Evolutionary conservation across 2,113 vertebrate species (phyloP), one percentile per base, ranked within the genome.

Genomic region (Petrocephalus zakoni): DNA sequence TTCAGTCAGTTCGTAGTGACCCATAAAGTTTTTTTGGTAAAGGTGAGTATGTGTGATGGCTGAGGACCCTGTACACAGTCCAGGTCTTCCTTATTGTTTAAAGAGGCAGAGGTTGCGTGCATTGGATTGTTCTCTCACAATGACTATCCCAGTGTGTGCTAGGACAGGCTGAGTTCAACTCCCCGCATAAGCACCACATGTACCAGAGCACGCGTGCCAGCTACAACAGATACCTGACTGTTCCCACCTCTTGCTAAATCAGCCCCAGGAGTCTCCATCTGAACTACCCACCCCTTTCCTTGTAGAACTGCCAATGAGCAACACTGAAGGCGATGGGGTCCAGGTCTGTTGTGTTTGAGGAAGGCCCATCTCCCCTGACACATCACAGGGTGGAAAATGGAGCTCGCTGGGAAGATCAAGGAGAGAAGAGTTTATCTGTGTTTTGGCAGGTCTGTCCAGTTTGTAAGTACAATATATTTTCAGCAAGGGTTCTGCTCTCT

Each of bases 371-470:
- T 72, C n/a, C 61, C 61, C 22, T 72, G 87, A 88, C 15, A 19
- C 47, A 84, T 52, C 82, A 53, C 46, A 64, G 68, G 37, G 84
- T 0, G 87, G 81, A 86, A 75, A 75, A 82, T 87, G 68, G 89
- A 58, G 47, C 75, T 46, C n/a, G 88, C 75, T 52, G 88, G 88
- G 52, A 64, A 68, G 52, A 84, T 85, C 53, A 46, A 61, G 11
- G 42, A 83, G 49, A 34, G 88, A 81, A 81, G 52, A 88, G 90
- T 90, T 90, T 90, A 92, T 90, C 88, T 85, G 72, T 91, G 91
- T 87, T 91, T 78, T 92, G 90, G 93, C 90, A 91, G 90, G 88
- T 85, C 90, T 49, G 49, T 52, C 86, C 90, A 92, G 92, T 92
- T 68, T 92, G 90, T 92, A 89, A 89, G 88, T 91, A 22, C 89